These are phyloP conservation scores for Drymodes brunneopygia DNA, from an alignment of 2,113 vertebrate species.

Conservation along the genomic window DNA sequence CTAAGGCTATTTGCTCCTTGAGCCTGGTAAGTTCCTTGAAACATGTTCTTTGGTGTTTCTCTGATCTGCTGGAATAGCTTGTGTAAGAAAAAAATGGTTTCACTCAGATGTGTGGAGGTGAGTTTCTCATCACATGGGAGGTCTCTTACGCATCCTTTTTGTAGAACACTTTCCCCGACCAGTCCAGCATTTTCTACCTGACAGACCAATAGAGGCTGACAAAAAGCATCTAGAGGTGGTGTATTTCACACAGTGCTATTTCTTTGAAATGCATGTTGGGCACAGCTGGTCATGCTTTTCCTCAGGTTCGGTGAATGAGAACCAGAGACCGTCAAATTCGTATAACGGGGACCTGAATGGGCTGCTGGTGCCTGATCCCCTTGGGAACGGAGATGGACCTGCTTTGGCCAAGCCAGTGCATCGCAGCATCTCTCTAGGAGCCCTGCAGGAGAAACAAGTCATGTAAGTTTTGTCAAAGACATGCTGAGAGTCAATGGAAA, in stretches of 20 bases:
- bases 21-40: background rate
- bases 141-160: background rate
- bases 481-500: background rate
- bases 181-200: background rate
- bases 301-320: conserved; percentile 78
- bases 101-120: background rate
- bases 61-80: background rate
- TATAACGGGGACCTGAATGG: conserved; percentile 96
- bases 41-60: background rate
- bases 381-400: conserved; percentile 72
- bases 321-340: conserved; percentile 73
- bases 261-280: background rate
- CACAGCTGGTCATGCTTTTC: background rate
- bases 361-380: conserved; percentile 83
- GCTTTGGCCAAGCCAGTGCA: conserved; percentile 74
- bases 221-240: background rate
- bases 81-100: background rate
- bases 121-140: background rate
- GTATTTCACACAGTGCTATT: background rate
- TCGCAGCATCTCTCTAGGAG: conserved; percentile 76
- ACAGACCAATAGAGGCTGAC: background rate
- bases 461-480: conserved; percentile 77
- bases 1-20: background rate
- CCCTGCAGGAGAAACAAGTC: conserved; percentile 84
- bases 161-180: background rate